Conservation (phyloP, 2,797 vertebrate genomes). For the Poecilia velifera region DNA sequence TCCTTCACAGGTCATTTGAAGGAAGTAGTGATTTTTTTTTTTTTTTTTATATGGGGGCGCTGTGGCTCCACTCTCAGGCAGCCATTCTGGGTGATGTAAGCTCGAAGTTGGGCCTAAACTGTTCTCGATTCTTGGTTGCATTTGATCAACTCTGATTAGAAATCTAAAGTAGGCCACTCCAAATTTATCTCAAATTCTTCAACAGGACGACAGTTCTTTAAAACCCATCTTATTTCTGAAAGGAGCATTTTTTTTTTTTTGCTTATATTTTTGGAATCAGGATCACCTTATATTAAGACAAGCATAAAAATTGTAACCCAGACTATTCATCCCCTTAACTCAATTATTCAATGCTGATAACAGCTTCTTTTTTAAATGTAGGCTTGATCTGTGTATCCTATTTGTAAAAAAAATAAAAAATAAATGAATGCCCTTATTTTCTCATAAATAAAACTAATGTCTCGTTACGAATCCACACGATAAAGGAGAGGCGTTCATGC, state of each 20-base stretch:
- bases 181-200: background rate
- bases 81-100: background rate
- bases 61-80: background rate
- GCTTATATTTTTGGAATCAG: background rate
- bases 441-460: background rate
- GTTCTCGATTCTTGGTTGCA: background rate
- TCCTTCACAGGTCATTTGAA: conserved; percentile 41
- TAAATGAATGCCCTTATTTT: background rate
- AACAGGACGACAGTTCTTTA: background rate
- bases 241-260: background rate
- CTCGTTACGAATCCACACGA: background rate
- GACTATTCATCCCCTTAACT: background rate
- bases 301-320: background rate
- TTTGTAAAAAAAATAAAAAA: background rate
- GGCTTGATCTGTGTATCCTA: background rate
- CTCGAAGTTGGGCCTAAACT: background rate
- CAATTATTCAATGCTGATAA: background rate
- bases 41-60: background rate
- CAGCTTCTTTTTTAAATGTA: background rate
- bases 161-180: background rate
- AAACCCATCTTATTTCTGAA: background rate
- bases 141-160: background rate
- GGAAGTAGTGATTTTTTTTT: background rate
- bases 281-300: background rate
- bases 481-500: background rate